A percentile compares a stretch with the other conserved stretches of the same genome.
phyloP scores from a whole-genome alignment of 1,140 invertebrate genomes.

The Ridgeia piscesae region DNA sequence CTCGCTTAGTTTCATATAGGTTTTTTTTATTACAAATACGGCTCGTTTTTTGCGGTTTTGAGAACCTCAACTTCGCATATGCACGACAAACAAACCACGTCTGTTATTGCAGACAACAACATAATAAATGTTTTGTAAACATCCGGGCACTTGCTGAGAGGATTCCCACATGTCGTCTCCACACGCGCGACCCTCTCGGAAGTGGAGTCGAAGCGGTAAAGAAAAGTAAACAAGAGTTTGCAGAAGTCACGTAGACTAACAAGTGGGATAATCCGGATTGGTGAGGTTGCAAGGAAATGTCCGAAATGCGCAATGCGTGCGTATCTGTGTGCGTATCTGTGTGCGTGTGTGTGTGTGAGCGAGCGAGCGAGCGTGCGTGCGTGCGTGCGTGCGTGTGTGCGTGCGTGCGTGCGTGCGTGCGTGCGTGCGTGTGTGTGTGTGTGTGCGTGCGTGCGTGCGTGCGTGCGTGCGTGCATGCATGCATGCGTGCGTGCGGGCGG shows the following conservation, averaged over 20 bases:
- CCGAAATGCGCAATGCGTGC: background rate
- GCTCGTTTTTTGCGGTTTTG: background rate
- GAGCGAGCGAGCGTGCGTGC: background rate
- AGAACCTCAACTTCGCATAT: background rate
- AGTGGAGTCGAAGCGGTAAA: background rate
- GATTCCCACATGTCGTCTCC: background rate
- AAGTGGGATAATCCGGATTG: background rate
- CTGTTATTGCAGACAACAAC: background rate
- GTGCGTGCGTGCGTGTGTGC: background rate
- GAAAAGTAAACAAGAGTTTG: background rate
- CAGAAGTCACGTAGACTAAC: background rate
- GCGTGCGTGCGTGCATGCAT: too few species aligned
- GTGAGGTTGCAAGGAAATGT: background rate
- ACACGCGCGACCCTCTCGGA: background rate
- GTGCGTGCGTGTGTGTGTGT: too few species aligned
- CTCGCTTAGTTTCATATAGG: too few species aligned
- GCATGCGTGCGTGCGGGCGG: too few species aligned
- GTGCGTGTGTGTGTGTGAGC: background rate
- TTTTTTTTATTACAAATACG: too few species aligned
- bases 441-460: too few species aligned
- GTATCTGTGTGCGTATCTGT: background rate
- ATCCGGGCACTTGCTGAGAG: background rate
- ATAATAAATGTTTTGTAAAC: background rate
- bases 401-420: too few species aligned
- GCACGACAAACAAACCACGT: background rate